phyloP scores from a whole-genome alignment of 2,113 vertebrate genomes.

The Pteruthius melanotis region DNA sequence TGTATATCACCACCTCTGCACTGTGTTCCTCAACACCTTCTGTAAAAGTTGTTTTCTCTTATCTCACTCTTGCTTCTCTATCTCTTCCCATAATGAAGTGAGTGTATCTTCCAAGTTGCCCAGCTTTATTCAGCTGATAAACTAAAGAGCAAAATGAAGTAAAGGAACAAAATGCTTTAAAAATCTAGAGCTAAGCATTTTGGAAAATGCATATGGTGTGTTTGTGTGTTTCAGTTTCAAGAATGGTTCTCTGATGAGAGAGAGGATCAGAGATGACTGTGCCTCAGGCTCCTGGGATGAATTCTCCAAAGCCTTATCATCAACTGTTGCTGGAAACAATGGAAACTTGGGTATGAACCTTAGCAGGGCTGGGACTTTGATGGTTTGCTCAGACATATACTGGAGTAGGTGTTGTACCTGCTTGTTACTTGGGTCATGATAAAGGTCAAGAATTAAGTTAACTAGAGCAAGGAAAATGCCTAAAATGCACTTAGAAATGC shows the following conservation, averaged over 20 bases:
- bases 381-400: neutral
- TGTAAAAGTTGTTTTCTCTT: neutral
- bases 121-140: neutral
- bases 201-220: neutral
- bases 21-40: neutral
- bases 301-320: constrained; percentile 80
- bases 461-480: neutral
- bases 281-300: constrained; percentile 85
- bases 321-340: constrained; percentile 82
- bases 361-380: neutral
- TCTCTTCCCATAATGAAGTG: neutral
- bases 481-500: neutral
- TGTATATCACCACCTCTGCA: neutral
- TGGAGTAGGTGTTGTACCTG: neutral
- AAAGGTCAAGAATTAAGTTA: neutral
- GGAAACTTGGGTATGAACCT: constrained; percentile 84
- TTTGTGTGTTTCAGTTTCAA: constrained; percentile 84
- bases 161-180: neutral
- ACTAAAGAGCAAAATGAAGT: neutral
- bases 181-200: neutral
- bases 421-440: neutral
- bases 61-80: neutral
- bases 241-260: constrained; percentile 92
- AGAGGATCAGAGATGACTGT: constrained; percentile 83
- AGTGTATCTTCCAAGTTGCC: neutral